Evolutionary conservation across 2,888 invertebrate genomes (phyloP), one percentile per base, ranked within the genome.

Genomic region (Microctonus aethiopoides): DNA sequence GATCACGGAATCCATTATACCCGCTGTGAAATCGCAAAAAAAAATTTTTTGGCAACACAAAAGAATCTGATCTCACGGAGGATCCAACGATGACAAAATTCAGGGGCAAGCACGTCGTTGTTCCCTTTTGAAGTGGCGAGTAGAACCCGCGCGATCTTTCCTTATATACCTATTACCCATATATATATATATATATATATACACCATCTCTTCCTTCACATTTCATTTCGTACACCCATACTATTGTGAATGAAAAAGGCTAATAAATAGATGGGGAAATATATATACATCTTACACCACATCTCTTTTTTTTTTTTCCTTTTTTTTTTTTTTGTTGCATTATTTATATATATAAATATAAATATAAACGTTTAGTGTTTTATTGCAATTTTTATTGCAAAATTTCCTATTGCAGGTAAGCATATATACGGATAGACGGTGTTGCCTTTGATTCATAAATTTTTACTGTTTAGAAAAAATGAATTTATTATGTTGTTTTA

Each of bases 1-100:
- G 83, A 84, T 83, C 84, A 81, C 77, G 79, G 80, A 82, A 81
- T 80, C 81, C 80, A 84, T 84, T 84, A 84, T 84, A 76, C 79
- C 73, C 78, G 75, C 78, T 79, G 79, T 83, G 81, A 82, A 83
- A 83, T 81, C 79, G 75, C 76, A 77, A 78, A 76, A 79, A 82
- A 76, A 77, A 77, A 79, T 74, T 46, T 46, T 46, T 46, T 77
- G 79, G 71, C 74, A 73, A 68, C 74, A 81, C 77, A 81, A 78
- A 82, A 77, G 79, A 69, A 78, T 76, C 76, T 79, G 79, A 83
- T 83, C 80, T 80, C 78, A 82, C 78, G 82, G 80, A 79, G 79
- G 80, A 79, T 80, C 80, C 80, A 72, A 74, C 76, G 78, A 79
- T 79, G 80, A 80, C 79, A 79, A 79, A 81, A 80, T 81, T 78